phyloP scores from a whole-genome alignment of 1,140 invertebrate genomes.

The Gonatopus flavifemur region DNA sequence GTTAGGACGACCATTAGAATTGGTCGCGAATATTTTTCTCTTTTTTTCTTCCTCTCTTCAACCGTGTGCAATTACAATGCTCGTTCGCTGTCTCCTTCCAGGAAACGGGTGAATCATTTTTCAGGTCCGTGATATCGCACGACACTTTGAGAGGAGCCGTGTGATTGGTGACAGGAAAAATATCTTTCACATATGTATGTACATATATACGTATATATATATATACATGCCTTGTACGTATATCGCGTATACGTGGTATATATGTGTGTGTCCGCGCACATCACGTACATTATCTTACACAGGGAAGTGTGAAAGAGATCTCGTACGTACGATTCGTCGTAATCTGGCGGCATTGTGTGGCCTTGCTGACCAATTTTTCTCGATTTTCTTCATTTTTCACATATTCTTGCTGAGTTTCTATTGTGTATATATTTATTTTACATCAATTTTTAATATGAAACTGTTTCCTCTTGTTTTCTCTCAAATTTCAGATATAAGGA shows the following conservation, averaged over 20 bases:
- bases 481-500: too few relatives aligned
- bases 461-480: too few relatives aligned
- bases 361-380: too few relatives aligned
- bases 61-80: background rate
- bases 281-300: too few relatives aligned
- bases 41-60: background rate
- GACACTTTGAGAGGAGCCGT: slow-evolving; percentile 8
- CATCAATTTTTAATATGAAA: too few relatives aligned
- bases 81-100: slow-evolving; percentile 17
- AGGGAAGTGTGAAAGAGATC: too few relatives aligned
- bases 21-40: slow-evolving; percentile 8
- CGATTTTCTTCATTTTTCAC: too few relatives aligned
- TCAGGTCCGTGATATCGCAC: slow-evolving; percentile 15
- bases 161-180: slow-evolving; percentile 14
- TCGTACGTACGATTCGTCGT: too few relatives aligned
- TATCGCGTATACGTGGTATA: background rate
- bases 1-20: background rate
- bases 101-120: slow-evolving; percentile 37
- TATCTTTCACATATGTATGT: background rate
- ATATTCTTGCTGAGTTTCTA: too few relatives aligned
- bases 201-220: background rate
- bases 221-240: background rate
- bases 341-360: too few relatives aligned
- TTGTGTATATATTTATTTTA: too few relatives aligned
- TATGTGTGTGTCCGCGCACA: too few relatives aligned